These are phyloP conservation scores for Siniperca chuatsi DNA, from an alignment of 2,113 vertebrate species.

Conservation along the genomic window DNA sequence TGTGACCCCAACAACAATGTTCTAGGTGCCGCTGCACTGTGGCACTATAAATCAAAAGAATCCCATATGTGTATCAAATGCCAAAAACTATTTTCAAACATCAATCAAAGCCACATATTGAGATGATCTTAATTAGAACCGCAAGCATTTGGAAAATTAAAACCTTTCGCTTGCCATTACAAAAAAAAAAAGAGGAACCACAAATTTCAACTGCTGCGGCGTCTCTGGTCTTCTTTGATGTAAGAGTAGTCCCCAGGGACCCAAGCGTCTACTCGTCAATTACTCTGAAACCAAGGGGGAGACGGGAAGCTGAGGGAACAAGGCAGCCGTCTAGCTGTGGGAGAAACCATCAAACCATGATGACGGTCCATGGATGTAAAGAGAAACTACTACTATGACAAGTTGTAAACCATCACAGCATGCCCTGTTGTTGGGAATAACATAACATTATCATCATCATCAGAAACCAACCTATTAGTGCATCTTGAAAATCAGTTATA, in stretches of 20 bases:
- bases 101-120: slow-evolving; percentile 84
- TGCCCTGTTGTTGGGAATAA: slow-evolving; percentile 39
- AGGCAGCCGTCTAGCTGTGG: slow-evolving; percentile 47
- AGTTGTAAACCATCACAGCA: slow-evolving; percentile 48
- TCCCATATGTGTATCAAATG: slow-evolving; percentile 78
- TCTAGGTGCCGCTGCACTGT: slow-evolving; percentile 65
- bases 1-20: slow-evolving; percentile 68
- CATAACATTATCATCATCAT: slow-evolving; percentile 37
- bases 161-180: slow-evolving; percentile 79
- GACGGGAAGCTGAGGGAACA: slow-evolving; percentile 47
- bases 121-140: slow-evolving; percentile 84
- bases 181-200: slow-evolving; percentile 67
- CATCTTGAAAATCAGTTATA: slow-evolving; percentile 32
- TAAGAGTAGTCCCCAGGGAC: slow-evolving; percentile 74
- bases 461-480: slow-evolving; percentile 19
- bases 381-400: slow-evolving; percentile 52
- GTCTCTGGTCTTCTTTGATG: slow-evolving; percentile 78
- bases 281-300: slow-evolving; percentile 38
- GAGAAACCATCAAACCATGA: slow-evolving; percentile 68
- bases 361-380: slow-evolving; percentile 45
- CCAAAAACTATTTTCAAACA: slow-evolving; percentile 81
- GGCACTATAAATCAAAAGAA: slow-evolving; percentile 76
- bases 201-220: slow-evolving; percentile 78
- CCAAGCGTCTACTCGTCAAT: slow-evolving; percentile 59
- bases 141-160: slow-evolving; percentile 85